Evolutionary conservation across 2,113 vertebrate genomes (phyloP).

Genomic region (Eudyptes chrysolophus): DNA sequence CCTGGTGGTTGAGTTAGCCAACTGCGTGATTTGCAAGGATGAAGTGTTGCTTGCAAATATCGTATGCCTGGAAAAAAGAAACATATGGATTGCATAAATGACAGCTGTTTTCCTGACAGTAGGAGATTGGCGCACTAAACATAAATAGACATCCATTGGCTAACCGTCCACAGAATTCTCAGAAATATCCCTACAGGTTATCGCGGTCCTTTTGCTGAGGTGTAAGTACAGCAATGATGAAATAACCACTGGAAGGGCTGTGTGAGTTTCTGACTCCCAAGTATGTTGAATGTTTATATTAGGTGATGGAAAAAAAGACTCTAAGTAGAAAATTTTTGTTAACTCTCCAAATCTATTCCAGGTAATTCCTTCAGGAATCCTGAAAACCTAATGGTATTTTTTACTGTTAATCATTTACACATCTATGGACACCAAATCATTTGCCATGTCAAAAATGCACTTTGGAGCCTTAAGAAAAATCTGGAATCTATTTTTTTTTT

Average conservation of each 20-base stretch:
- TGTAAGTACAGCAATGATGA: not conserved
- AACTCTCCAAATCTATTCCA: not conserved
- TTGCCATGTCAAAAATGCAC: not conserved
- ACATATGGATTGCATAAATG: not conserved
- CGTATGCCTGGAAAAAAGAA: slow-evolving; percentile 79
- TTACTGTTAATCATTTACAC: not conserved
- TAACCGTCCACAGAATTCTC: not conserved
- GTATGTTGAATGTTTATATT: not conserved
- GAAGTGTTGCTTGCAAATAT: slow-evolving; percentile 98
- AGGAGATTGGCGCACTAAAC: not conserved
- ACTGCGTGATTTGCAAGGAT: slow-evolving; percentile 86
- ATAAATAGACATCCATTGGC: not conserved
- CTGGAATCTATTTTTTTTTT: not conserved
- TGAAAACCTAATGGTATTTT: not conserved
- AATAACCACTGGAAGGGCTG: not conserved
- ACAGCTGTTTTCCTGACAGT: not conserved
- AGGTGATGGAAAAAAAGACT: not conserved
- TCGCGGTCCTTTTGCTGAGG: not conserved
- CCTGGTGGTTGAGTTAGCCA: slow-evolving; percentile 89
- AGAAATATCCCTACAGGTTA: not conserved
- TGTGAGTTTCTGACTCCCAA: not conserved
- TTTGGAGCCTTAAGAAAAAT: not conserved
- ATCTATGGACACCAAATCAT: not conserved
- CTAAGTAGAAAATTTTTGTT: not conserved
- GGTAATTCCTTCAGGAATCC: not conserved